Conservation (phyloP, 1,140 invertebrate genomes). For the Anastrepha ludens region DNA sequence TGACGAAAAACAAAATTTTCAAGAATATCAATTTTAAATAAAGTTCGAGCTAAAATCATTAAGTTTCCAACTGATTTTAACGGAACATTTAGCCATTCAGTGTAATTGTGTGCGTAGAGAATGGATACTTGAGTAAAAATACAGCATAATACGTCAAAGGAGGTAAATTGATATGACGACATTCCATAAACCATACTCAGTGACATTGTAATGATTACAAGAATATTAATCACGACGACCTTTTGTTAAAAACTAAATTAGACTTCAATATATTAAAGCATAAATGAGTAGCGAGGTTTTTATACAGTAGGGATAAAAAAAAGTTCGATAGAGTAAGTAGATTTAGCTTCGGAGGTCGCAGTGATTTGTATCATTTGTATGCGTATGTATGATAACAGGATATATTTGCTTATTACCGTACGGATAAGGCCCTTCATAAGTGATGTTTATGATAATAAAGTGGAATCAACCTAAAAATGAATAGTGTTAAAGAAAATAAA, state of each 20-base stretch:
- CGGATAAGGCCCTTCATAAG: not conserved
- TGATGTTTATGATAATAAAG: not conserved
- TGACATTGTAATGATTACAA: not conserved
- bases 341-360: too few relatives aligned
- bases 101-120: not conserved
- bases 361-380: not conserved
- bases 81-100: not conserved
- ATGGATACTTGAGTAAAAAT: not conserved
- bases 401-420: not conserved
- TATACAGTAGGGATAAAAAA: not conserved
- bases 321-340: not conserved
- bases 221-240: not conserved
- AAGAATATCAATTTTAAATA: not conserved
- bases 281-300: not conserved
- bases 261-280: not conserved
- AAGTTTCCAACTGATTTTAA: not conserved
- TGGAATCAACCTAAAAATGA: not conserved
- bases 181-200: not conserved
- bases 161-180: conserved; percentile 16
- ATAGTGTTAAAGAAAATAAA: not conserved
- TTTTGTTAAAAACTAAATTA: not conserved
- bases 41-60: not conserved
- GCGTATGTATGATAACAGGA: not conserved
- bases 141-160: not conserved
- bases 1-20: not conserved